These are phyloP conservation scores for Cheilosia variabilis DNA, from an alignment of 2,888 invertebrate genomes.

Conservation along the genomic window DNA sequence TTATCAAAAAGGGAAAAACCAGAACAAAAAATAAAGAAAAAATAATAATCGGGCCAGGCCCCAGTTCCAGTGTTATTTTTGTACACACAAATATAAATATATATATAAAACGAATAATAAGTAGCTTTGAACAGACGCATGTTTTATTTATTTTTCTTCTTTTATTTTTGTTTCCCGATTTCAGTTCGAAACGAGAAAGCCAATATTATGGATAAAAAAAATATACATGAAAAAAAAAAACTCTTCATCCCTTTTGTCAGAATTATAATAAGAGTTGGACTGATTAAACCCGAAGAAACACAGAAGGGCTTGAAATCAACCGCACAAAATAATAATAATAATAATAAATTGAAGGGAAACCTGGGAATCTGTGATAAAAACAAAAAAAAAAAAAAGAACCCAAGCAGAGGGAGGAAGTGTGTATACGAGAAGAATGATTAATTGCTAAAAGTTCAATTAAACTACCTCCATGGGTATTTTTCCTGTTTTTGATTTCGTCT, in stretches of 20 bases:
- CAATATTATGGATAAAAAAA: conserved; percentile 49
- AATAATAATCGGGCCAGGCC: conserved; percentile 39
- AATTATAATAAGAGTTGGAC: conserved; percentile 54
- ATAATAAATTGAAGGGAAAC: conserved; percentile 70
- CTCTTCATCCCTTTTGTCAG: conserved; percentile 56
- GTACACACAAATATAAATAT: not conserved
- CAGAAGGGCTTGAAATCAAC: conserved; percentile 64
- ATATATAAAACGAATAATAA: conserved; percentile 49
- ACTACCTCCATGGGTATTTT: conserved; percentile 60
- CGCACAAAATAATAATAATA: conserved; percentile 67
- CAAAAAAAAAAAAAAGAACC: conserved; percentile 41
- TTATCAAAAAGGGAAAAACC: conserved; percentile 31
- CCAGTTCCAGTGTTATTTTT: conserved; percentile 13
- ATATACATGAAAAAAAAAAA: not conserved
- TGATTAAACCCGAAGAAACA: conserved; percentile 68
- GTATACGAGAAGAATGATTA: conserved; percentile 63
- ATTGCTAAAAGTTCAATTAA: conserved; percentile 75
- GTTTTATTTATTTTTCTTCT: conserved; percentile 53
- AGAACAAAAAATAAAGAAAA: conserved; percentile 20
- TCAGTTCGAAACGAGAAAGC: conserved; percentile 33
- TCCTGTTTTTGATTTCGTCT: conserved; percentile 11
- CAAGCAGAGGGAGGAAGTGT: conserved; percentile 52
- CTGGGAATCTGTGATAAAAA: conserved; percentile 64
- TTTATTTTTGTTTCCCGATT: conserved; percentile 27
- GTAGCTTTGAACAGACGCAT: conserved; percentile 62